Conservation (phyloP, 2,797 vertebrate species). For the Myotis pilosus region DNA sequence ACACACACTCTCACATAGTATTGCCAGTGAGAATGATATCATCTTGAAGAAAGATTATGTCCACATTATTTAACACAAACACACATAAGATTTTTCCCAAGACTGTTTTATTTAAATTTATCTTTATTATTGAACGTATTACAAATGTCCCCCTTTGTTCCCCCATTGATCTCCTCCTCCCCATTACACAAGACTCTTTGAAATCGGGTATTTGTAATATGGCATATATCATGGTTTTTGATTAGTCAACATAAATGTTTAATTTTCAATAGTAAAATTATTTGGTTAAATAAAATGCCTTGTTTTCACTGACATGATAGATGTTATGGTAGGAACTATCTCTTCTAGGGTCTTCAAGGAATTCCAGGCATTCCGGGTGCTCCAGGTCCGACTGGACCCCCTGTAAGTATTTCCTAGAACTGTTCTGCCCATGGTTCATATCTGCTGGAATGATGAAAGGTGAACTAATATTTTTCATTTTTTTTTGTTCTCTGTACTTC, state of each 20-base stretch:
- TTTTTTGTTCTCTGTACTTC: neutral
- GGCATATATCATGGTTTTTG: neutral
- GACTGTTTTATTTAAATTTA: neutral
- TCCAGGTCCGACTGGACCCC: constrained; percentile 88
- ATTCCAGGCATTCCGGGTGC: constrained; percentile 90
- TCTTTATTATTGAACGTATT: too few relatives aligned
- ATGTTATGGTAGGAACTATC: constrained; percentile 21
- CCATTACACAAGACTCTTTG: neutral
- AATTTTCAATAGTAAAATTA: constrained; percentile 29
- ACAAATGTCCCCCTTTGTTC: too few relatives aligned
- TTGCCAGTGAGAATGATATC: neutral
- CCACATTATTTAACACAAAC: neutral
- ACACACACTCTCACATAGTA: neutral
- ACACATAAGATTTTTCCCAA: neutral
- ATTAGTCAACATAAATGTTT: neutral
- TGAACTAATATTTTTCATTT: neutral
- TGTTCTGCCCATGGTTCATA: neutral
- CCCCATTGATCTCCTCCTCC: too few relatives aligned
- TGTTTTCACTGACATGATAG: neutral
- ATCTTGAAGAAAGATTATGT: neutral
- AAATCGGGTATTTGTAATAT: neutral
- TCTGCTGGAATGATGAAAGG: neutral
- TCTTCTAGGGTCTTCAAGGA: constrained; percentile 90
- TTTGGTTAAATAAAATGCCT: neutral
- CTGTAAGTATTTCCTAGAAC: constrained; percentile 84